Conservation (phyloP, 2,888 invertebrate genomes). For the Leucoma salicis region DNA sequence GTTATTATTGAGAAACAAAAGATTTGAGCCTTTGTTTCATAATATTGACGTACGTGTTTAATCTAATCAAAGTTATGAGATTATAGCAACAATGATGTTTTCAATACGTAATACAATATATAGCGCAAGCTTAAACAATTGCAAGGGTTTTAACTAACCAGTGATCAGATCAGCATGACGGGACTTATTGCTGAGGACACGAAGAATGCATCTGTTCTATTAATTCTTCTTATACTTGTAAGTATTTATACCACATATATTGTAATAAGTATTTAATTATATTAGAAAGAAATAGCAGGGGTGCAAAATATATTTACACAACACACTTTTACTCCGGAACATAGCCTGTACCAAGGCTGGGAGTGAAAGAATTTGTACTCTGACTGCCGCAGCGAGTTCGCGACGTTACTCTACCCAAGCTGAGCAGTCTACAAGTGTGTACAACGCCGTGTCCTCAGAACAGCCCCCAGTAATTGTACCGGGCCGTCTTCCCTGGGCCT, state of each 20-base stretch:
- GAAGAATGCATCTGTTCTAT: neutral
- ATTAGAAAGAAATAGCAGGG: too few species aligned
- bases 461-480: too few species aligned
- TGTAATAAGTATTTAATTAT: too few species aligned
- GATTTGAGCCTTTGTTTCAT: neutral
- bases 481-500: too few species aligned
- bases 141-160: constrained; percentile 33
- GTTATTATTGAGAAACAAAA: constrained; percentile 5
- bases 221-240: constrained; percentile 16
- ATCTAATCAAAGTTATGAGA: constrained; percentile 22
- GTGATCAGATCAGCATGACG: constrained; percentile 14
- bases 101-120: constrained; percentile 29
- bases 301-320: too few species aligned
- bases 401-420: too few species aligned
- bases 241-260: constrained; percentile 16
- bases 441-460: too few species aligned
- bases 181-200: neutral
- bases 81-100: constrained; percentile 32
- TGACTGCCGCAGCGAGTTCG: too few species aligned
- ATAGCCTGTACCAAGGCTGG: too few species aligned
- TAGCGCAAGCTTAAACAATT: constrained; percentile 20
- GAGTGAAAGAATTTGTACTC: too few species aligned
- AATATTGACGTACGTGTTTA: constrained; percentile 23
- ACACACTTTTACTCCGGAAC: too few species aligned
- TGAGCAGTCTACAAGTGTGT: too few species aligned